phyloP scores from a whole-genome alignment of 2,113 vertebrate genomes.

The Atrichornis clamosus region DNA sequence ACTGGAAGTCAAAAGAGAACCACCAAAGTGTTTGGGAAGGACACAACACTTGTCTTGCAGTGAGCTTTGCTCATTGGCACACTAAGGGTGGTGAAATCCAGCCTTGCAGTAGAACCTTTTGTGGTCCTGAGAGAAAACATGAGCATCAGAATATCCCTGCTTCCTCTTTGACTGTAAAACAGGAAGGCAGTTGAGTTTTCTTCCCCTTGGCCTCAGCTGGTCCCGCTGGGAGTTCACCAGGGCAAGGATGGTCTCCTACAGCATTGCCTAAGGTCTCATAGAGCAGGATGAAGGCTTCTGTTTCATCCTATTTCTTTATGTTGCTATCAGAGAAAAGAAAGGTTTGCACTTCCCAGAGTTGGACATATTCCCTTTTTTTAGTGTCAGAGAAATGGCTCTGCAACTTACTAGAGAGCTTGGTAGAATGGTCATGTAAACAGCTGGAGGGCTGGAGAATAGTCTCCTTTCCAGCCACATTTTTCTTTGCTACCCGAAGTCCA shows the following conservation, averaged over 20 bases:
- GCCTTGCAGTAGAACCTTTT: background rate
- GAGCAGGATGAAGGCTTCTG: background rate
- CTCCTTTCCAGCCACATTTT: background rate
- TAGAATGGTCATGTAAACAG: background rate
- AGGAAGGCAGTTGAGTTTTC: background rate
- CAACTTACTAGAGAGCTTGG: background rate
- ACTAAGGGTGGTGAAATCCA: background rate
- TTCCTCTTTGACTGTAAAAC: background rate
- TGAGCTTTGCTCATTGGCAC: background rate
- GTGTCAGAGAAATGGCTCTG: background rate
- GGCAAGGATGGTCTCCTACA: background rate
- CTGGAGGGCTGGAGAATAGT: background rate
- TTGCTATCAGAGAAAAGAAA: background rate
- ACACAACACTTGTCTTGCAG: background rate
- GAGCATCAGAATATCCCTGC: background rate
- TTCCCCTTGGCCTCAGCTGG: background rate
- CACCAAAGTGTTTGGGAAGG: background rate
- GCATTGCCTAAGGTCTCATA: background rate
- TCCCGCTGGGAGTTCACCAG: rapidly evolving
- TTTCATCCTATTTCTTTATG: background rate
- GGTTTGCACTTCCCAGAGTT: background rate
- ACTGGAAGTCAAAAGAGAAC: background rate
- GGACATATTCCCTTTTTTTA: background rate
- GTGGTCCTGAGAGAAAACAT: background rate
- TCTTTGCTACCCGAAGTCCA: background rate